Percentiles rank a stretch among this genome's conserved stretches.
Conservation (phyloP, 1,140 invertebrate genomes). For the Meloidogyne exigua region DNA sequence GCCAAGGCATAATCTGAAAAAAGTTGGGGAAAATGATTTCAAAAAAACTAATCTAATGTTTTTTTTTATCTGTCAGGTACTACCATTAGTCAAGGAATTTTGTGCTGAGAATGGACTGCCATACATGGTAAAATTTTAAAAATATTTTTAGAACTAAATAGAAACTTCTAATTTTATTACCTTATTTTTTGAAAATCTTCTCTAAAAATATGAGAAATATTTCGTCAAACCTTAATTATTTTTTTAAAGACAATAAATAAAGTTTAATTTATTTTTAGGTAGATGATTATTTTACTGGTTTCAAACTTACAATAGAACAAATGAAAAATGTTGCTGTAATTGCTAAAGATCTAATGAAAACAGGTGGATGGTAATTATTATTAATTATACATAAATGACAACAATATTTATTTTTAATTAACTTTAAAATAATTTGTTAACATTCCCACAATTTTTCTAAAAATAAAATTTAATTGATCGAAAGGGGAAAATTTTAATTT, state of each 20-base stretch:
- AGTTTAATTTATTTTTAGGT: conserved; percentile 27
- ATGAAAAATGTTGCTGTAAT: conserved; percentile 53
- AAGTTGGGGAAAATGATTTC: conserved; percentile 28
- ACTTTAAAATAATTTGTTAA: too few relatives aligned
- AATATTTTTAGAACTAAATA: background rate
- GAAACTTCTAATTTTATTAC: background rate
- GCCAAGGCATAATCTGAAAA: conserved; percentile 58
- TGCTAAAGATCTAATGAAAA: conserved; percentile 41
- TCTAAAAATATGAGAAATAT: too few relatives aligned
- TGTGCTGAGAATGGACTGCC: conserved; percentile 59
- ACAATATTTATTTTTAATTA: too few relatives aligned
- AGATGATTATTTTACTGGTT: conserved; percentile 60
- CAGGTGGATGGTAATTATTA: background rate
- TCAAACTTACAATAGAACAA: conserved; percentile 50
- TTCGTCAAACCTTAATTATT: too few relatives aligned
- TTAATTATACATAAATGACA: too few relatives aligned
- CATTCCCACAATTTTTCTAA: too few relatives aligned
- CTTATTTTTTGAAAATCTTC: too few relatives aligned
- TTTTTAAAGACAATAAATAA: too few relatives aligned
- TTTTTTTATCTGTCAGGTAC: conserved; percentile 46
- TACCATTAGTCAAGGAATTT: conserved; percentile 62
- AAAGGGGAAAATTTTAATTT: too few relatives aligned
- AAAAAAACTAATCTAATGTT: background rate
- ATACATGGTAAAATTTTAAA: conserved; percentile 62
- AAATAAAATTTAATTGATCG: too few relatives aligned